A percentile compares a stretch with the other conserved stretches of the same genome.
phyloP scores from a whole-genome alignment of 2,888 invertebrate species.

The Escarpia spicata region DNA sequence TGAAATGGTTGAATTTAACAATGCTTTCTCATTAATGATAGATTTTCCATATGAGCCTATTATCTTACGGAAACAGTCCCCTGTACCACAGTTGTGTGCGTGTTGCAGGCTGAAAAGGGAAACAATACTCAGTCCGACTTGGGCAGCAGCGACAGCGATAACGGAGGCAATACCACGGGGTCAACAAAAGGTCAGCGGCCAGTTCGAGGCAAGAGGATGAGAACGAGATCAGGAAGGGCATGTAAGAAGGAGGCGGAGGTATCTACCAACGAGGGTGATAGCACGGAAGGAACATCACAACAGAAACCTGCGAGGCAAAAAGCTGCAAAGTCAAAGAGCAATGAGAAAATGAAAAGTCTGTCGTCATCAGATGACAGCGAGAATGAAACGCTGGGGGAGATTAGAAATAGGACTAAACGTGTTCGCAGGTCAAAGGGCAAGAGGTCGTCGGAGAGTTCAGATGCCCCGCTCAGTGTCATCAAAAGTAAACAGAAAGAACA shows the following conservation, averaged over 20 bases:
- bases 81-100: background rate
- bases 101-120: conserved; percentile 1
- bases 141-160: background rate
- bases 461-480: background rate
- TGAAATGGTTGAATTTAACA: no score
- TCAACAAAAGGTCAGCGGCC: background rate
- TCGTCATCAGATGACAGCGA: background rate
- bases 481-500: conserved; percentile 18
- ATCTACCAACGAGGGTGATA: background rate
- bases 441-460: background rate
- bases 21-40: no score
- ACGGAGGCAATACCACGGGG: background rate
- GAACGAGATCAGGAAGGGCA: background rate
- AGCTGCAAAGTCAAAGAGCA: background rate
- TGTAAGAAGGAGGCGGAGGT: background rate
- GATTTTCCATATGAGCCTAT: no score
- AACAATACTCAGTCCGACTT: background rate
- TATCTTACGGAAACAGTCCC: no score
- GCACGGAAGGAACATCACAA: background rate
- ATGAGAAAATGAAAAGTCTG: background rate
- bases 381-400: background rate
- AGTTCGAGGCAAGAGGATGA: background rate
- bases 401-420: background rate
- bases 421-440: background rate
- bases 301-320: background rate